phyloP scores from a whole-genome alignment of 2,888 invertebrate genomes.

The Drosophila anceps region DNA sequence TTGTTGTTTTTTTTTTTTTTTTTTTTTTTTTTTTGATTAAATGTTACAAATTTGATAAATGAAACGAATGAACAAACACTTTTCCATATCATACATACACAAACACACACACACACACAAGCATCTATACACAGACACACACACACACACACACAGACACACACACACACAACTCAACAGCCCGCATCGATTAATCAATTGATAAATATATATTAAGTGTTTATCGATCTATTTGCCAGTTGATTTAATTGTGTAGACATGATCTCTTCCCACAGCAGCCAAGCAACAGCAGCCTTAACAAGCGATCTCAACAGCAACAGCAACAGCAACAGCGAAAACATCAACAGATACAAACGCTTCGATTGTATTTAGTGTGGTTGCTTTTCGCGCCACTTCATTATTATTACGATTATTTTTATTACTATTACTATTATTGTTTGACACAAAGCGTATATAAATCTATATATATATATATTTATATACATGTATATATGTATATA shows the following conservation, averaged over 20 bases:
- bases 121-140: not conserved
- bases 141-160: constrained; percentile 2
- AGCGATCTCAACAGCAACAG: constrained; percentile 50
- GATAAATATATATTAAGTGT: constrained; percentile 5
- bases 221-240: constrained; percentile 29
- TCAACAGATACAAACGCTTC: constrained; percentile 56
- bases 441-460: constrained; percentile 7
- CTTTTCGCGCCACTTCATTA: constrained; percentile 30
- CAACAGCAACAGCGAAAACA: constrained; percentile 42
- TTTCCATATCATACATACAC: not conserved
- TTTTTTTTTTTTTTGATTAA: constrained; percentile 31
- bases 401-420: constrained; percentile 11
- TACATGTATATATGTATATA: not conserved
- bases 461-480: not conserved
- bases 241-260: constrained; percentile 78
- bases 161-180: not conserved
- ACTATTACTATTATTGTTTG: constrained; percentile 17
- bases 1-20: constrained; percentile 29
- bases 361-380: constrained; percentile 61
- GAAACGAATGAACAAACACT: not conserved
- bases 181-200: constrained; percentile 12
- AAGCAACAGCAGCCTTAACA: constrained; percentile 62
- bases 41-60: constrained; percentile 4
- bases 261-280: constrained; percentile 73
- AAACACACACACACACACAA: constrained; percentile 2